These are phyloP conservation scores for Athripsodes cinereus DNA, from an alignment of 2,888 invertebrate genomes.

Conservation along the genomic window DNA sequence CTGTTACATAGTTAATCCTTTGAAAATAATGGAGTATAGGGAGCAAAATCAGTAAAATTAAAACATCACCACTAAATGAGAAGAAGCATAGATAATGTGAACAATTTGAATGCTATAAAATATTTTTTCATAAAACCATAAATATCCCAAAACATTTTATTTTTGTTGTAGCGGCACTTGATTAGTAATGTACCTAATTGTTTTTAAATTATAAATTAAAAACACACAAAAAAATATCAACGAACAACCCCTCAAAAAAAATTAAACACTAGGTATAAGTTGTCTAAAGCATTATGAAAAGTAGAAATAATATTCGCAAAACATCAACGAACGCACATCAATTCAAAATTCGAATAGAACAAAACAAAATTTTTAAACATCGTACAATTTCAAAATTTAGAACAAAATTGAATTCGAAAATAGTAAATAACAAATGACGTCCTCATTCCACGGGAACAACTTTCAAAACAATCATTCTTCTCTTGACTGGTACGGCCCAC, in stretches of 20 bases:
- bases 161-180: too few species aligned
- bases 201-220: not conserved
- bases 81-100: too few species aligned
- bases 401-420: not conserved
- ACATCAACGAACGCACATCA: too few species aligned
- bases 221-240: not conserved
- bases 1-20: too few species aligned
- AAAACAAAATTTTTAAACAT: not conserved
- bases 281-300: too few species aligned
- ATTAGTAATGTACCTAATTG: not conserved
- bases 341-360: not conserved
- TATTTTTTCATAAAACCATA: too few species aligned
- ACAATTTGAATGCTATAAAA: too few species aligned
- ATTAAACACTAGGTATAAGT: not conserved
- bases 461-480: constrained; percentile 24
- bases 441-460: constrained; percentile 1
- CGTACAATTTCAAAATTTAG: not conserved
- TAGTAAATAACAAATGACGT: constrained; percentile 8
- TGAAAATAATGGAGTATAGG: too few species aligned
- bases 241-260: not conserved
- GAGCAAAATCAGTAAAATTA: too few species aligned
- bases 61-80: too few species aligned
- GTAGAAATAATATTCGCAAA: too few species aligned
- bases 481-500: constrained; percentile 17
- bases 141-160: too few species aligned